Conservation (phyloP, 2,113 vertebrate genomes). For the Ciconia maguari region DNA sequence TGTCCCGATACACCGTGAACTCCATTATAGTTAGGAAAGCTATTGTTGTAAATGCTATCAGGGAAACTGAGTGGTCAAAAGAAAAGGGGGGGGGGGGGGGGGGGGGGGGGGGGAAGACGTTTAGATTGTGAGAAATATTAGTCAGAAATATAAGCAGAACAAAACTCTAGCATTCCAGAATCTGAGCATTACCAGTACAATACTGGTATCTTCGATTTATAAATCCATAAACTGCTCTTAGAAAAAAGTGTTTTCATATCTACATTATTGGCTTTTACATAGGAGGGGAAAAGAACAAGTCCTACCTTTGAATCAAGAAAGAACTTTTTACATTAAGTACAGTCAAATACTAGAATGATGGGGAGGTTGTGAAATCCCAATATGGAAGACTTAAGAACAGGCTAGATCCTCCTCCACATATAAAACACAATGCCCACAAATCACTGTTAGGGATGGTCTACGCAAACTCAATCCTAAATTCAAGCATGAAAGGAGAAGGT, state of each 20-base stretch:
- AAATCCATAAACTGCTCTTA: background rate
- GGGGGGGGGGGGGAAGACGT: background rate
- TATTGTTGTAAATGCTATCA: constrained; percentile 92
- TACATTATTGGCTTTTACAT: background rate
- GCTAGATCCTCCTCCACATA: background rate
- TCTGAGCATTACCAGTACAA: background rate
- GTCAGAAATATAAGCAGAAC: background rate
- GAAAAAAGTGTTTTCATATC: background rate
- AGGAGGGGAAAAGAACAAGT: background rate
- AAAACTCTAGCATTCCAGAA: background rate
- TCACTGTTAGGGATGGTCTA: background rate
- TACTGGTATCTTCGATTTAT: background rate
- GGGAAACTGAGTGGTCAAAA: constrained; percentile 83
- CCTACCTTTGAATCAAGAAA: background rate
- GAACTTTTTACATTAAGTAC: background rate
- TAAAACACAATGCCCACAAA: background rate
- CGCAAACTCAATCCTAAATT: background rate
- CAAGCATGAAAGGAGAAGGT: background rate
- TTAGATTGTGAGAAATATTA: background rate
- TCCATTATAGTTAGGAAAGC: constrained; percentile 91
- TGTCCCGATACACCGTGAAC: constrained; percentile 93
- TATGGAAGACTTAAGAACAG: background rate
- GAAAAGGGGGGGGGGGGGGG: background rate
- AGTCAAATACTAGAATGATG: background rate
- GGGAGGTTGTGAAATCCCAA: background rate